Evolutionary conservation across 2,797 vertebrate species (phyloP), one percentile per base, ranked within the genome.

Genomic region (Gymnothorax reevesii): DNA sequence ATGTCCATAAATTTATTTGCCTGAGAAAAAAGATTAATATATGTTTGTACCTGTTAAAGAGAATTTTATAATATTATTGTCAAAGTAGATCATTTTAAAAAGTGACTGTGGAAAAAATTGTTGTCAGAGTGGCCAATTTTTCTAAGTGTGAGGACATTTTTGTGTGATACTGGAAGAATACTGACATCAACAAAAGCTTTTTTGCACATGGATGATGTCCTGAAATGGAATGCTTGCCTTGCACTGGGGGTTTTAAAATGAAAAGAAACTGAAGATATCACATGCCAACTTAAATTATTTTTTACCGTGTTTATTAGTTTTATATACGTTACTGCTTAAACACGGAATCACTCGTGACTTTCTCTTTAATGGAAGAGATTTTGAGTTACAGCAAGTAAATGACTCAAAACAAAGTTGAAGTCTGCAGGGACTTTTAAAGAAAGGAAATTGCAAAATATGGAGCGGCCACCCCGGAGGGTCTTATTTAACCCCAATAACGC

Each of bases 241-340:
- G 69, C 25, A 42, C n/a, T 73, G 69, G 13, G 33, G 73, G 73
- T 49, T 75, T 75, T 49, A 27, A 75, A 75, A 75, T 75, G 73
- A 75, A 75, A 22, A 42, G 49, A 66, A 66, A 22, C 49, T 27
- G 49, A 69, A 75, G 73, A 75, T 13, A 49, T 15, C 27, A 75
- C 33, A 0, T 33, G 33, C 73, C 49, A 42, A 42, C 17, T 75
- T 49, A 2, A 42, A 42, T 17, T 75, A 3, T 75, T 17, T 75
- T 49, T 27, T 10, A 3, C 49, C 75, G 22, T 79, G 42, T 42
- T 52, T 3, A 20, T 66, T 27, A 73, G 25, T 33, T 27, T 42
- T 69, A 25, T 69, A n/a, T 69, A 69, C 69, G 13, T 71, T 15
- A 71, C 69, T 33, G 12, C 25, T 8, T 3, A 59, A 59, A 42